Evolutionary conservation across 1,140 invertebrate genomes (phyloP), one percentile per base, ranked within the genome.

Genomic region (Zaprionus davidi): DNA sequence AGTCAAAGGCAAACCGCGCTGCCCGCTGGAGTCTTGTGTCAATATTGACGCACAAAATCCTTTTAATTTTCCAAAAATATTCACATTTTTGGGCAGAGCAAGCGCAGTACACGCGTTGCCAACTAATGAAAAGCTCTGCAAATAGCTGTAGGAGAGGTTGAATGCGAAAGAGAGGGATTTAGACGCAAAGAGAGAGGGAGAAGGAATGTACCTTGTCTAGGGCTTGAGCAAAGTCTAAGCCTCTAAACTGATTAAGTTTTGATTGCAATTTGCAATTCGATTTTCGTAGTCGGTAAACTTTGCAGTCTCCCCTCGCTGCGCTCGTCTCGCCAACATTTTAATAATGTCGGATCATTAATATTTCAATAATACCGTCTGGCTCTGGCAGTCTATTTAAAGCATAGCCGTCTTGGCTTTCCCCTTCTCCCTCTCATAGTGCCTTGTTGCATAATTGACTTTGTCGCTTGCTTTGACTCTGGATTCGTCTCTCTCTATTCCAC

Each of bases 171-270:
- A 3, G 11, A 24, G 5, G 17, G 17, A 38, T 1, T 7, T 13
- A 5, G 9, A 24, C 6, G 24, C 34, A 22, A 49, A 5, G 6
- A 15, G 26, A 28, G 5, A 28, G 26, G 0, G 26, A 28, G 26
- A 7, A 1, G 28, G 28, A 38, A 24, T n/a, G 63, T 71, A 38
- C 38, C 44, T 60, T 28, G 28, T 9, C 28, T 31, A 7, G 11
- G 12, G 56, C 28, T 65, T n/a, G 34, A 51, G 63, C 20, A 49
- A 63, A 36, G 26, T 68, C 83, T 80, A 83, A 87, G 84, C 81
- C 78, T 90, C 66, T 90, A 83, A 88, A 88, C 84, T 84, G 85
- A 90, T 88, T 88, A 88, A 88, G 85, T 84, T 88, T 84, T 88
- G 85, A 88, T 88, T 90, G 81, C 84, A 81, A 87, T 78, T 87